phyloP scores from a whole-genome alignment of 2,113 vertebrate genomes.

The Corythornis cristatus region DNA sequence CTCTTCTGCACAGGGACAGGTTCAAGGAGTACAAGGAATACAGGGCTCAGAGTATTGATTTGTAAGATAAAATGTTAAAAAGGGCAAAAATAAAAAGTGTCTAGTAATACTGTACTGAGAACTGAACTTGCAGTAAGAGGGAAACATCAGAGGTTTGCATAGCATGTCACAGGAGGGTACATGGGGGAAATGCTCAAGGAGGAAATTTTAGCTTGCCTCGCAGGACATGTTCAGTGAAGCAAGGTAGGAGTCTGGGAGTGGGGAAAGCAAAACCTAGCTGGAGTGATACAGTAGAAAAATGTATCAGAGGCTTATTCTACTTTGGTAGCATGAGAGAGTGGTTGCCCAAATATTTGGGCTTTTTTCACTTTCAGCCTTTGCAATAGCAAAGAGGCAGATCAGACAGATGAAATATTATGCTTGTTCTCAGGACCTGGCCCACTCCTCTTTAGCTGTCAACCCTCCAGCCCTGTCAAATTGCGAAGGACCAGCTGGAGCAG shows the following conservation, averaged over 20 bases:
- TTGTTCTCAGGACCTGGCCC: conserved; percentile 5
- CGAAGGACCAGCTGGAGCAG: conserved; percentile 67
- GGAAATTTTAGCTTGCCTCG: not conserved
- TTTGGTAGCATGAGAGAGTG: not conserved
- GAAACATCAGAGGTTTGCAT: not conserved
- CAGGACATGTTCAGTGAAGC: not conserved
- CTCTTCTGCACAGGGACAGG: not conserved
- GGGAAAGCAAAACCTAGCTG: not conserved
- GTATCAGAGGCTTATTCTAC: not conserved
- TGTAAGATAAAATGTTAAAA: not conserved
- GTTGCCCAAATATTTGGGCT: not conserved
- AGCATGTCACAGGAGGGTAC: not conserved
- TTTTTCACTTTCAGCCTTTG: not conserved
- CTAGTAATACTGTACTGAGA: not conserved
- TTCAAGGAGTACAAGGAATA: not conserved
- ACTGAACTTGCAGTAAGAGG: not conserved
- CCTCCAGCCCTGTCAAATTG: conserved; percentile 41
- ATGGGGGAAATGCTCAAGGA: not conserved
- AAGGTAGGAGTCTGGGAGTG: not conserved
- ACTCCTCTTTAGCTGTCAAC: not conserved
- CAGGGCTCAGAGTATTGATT: not conserved
- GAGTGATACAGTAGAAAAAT: not conserved
- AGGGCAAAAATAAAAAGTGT: not conserved
- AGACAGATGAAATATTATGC: not conserved
- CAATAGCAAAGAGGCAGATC: not conserved